These are phyloP conservation scores for Xyrauchen texanus DNA, from an alignment of 2,113 vertebrate genomes.

Conservation along the genomic window DNA sequence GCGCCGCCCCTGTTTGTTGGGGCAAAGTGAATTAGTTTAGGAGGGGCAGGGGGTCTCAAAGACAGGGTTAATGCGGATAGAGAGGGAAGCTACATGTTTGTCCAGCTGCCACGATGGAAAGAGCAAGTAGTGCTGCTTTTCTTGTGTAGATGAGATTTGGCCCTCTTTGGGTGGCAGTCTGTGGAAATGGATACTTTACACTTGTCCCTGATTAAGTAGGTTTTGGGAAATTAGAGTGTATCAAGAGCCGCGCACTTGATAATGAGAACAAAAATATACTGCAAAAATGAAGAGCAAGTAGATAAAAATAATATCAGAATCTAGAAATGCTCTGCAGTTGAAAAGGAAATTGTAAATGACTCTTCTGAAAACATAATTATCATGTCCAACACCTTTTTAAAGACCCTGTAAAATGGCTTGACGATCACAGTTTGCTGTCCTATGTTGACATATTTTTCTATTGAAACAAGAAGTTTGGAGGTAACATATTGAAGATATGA, in stretches of 20 bases:
- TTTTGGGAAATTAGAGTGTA: slow-evolving; percentile 4
- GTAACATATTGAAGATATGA: too few species aligned
- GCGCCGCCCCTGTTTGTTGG: too few species aligned
- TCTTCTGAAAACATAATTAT: too few species aligned
- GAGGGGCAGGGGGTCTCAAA: slow-evolving; percentile 39
- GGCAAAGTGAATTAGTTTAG: not conserved
- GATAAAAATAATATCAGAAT: not conserved
- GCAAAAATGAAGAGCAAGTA: not conserved
- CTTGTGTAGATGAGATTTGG: not conserved
- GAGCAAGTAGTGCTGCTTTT: slow-evolving; percentile 54
- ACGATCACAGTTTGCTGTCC: too few species aligned
- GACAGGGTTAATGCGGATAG: slow-evolving; percentile 63
- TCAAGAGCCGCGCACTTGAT: not conserved
- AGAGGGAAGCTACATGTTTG: slow-evolving; percentile 80
- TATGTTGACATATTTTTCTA: too few species aligned
- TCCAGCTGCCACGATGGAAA: slow-evolving; percentile 63
- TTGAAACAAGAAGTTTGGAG: too few species aligned
- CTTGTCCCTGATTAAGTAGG: slow-evolving; percentile 20
- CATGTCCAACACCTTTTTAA: too few species aligned
- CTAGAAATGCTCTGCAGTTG: not conserved
- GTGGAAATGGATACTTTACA: not conserved
- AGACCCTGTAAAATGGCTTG: too few species aligned
- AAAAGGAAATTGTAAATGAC: not conserved
- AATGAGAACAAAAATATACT: slow-evolving; percentile 21
- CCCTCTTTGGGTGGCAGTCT: slow-evolving; percentile 10